Evolutionary conservation across 2,888 invertebrate species (phyloP).

Genomic region (Hypercompe scribonia): DNA sequence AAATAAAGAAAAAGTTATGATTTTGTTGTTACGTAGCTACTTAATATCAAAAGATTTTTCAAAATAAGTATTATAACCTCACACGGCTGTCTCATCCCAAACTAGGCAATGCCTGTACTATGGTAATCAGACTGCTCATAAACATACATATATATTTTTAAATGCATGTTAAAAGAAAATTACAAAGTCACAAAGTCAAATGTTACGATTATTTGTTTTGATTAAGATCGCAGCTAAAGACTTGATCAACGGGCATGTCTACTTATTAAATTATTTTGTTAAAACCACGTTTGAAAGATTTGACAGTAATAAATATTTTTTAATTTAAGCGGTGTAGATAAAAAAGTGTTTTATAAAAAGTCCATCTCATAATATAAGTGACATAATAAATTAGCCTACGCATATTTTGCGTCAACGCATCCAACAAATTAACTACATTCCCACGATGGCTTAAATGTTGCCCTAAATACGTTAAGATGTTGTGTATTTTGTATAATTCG

Average conservation of each 20-base stretch:
- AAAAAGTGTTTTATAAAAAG: background rate
- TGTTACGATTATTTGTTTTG: no score
- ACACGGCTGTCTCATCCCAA: no score
- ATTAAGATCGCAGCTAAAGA: no score
- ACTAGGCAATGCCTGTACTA: no score
- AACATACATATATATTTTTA: no score
- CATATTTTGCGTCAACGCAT: conserved; percentile 27
- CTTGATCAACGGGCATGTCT: no score
- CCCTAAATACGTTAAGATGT: conserved; percentile 54
- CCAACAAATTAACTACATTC: conserved; percentile 67
- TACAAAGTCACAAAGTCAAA: no score
- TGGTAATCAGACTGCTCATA: no score
- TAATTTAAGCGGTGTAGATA: background rate
- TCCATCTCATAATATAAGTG: background rate
- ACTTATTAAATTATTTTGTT: background rate
- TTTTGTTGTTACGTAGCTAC: background rate
- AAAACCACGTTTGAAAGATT: background rate
- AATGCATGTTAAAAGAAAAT: no score
- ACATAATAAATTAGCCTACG: conserved; percentile 35
- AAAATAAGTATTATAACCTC: no score
- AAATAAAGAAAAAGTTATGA: background rate
- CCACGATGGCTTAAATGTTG: conserved; percentile 61
- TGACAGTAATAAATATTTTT: background rate
- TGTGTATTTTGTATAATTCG: conserved; percentile 53
- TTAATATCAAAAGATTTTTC: no score